Base-by-base conservation (phyloP, 2,888 invertebrate genomes). In the Alcis repandata region DNA sequence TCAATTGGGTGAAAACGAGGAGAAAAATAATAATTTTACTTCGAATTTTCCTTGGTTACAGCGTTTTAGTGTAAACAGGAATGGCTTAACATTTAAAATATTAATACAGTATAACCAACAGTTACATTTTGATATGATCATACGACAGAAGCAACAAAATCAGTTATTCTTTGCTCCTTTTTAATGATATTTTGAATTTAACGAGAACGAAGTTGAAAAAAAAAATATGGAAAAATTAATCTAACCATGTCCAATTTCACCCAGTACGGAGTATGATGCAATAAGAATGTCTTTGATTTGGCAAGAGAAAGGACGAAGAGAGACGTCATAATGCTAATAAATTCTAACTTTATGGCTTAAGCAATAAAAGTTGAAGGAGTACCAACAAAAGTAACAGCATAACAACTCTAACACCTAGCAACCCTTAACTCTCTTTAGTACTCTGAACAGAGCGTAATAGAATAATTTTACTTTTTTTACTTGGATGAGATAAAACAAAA, bases 361-460 rank as follows among this genome's bases (percentile, higher is more conserved):
- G 43, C 64, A 48, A 45, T 64, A 49, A 58, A 63, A 59, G 46
- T 63, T 59, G 49, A 64, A 63, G 51, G 63, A 59, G 11, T 54
- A 54, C 13, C 53, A 53, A 41, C 32, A 48, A 52, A 32, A 58
- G 38, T 63, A 58, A 62, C 32, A 36, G 33, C 27, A 20, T 38
- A 13, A 49, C 58, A 38, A 17, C 17, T 41, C 51, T 13, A 36
- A 48, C 32, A 38, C n/a, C 36, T 60, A 53, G 36, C 53, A 59
- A 15, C 49, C 6, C 27, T 27, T 27, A 38, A 27, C 57, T 38
- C 51, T 57, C 15, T 63, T 63, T 57, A 51, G 54, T 49, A 10
- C 49, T 22, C 43, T 17, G 38, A 38, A 27, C 19, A 53, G n/a
- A 38, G 41, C 40, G 38, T 41, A 60, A 60, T 41, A 15, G 53